Evolutionary conservation across 2,888 invertebrate species (phyloP).

Genomic region (Oeneis ivallda): DNA sequence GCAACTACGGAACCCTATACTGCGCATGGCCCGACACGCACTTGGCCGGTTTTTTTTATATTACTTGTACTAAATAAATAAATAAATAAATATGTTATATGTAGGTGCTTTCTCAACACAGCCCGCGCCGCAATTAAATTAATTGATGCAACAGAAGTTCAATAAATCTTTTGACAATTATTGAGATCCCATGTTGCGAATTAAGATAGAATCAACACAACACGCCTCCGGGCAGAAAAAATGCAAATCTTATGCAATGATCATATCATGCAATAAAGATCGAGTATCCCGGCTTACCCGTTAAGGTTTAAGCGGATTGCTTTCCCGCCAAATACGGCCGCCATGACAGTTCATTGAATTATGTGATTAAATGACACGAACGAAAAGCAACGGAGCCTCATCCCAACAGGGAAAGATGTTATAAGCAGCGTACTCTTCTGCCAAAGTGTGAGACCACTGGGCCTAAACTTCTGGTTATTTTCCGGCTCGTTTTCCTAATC

Average conservation of each 20-base stretch:
- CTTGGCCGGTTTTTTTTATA: too few species aligned
- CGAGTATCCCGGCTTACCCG: constrained; percentile 68
- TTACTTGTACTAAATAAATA: too few species aligned
- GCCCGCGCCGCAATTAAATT: not conserved
- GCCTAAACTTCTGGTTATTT: not conserved
- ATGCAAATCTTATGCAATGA: constrained; percentile 54
- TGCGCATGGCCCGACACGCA: too few species aligned
- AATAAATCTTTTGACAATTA: constrained; percentile 9
- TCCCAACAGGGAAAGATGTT: not conserved
- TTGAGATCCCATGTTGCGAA: constrained; percentile 21
- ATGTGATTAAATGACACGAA: constrained; percentile 69
- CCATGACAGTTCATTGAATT: constrained; percentile 77
- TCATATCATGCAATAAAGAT: constrained; percentile 70
- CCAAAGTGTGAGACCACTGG: constrained; percentile 3
- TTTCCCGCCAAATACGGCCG: constrained; percentile 79
- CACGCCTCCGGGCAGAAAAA: constrained; percentile 35
- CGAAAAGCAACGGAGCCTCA: not conserved
- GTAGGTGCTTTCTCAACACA: too few species aligned
- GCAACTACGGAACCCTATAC: too few species aligned
- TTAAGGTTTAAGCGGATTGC: constrained; percentile 77
- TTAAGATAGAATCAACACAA: constrained; percentile 35
- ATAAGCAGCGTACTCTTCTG: not conserved
- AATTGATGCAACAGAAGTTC: not conserved
- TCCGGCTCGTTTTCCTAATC: not conserved
- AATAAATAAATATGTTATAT: too few species aligned